phyloP scores from a whole-genome alignment of 2,888 invertebrate genomes.

The Cartodere bifasciata region DNA sequence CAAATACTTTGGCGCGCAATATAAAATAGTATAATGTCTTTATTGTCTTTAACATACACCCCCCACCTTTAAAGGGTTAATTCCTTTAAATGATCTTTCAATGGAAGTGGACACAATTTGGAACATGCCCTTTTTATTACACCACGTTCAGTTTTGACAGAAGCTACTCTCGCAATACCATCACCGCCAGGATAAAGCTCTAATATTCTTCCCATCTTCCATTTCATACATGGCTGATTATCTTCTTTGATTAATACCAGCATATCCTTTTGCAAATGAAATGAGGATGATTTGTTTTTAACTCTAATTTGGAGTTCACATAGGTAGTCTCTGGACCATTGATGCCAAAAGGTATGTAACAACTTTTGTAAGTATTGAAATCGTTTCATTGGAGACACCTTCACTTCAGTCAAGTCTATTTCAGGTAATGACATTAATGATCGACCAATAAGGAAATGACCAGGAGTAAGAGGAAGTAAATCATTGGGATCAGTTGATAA shows the following conservation, averaged over 20 bases:
- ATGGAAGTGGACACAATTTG: no score
- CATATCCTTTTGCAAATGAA: constrained; percentile 7
- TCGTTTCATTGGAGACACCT: constrained; percentile 7
- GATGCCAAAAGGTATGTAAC: constrained; percentile 13
- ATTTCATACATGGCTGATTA: constrained; percentile 6
- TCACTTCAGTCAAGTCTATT: constrained; percentile 1
- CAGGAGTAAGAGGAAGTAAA: constrained; percentile 10
- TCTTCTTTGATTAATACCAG: constrained; percentile 11
- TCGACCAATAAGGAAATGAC: constrained; percentile 10
- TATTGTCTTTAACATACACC: no score
- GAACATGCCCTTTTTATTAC: no score
- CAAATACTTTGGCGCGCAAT: no score
- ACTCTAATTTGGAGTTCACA: constrained; percentile 10
- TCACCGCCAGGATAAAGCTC: constrained; percentile 5
- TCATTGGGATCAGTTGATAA: constrained; percentile 11
- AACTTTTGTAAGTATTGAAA: constrained; percentile 9
- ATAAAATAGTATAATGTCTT: no score
- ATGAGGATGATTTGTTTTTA: constrained; percentile 12
- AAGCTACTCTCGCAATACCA: constrained; percentile 7
- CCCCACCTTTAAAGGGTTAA: no score
- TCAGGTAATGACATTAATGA: constrained; percentile 7
- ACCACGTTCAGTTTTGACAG: constrained; percentile 5
- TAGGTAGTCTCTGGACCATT: constrained; percentile 13
- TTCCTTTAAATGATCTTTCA: no score
- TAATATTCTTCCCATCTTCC: constrained; percentile 7